Evolutionary conservation across 2,888 invertebrate species (phyloP).

Genomic region (Epistrophe grossulariae): DNA sequence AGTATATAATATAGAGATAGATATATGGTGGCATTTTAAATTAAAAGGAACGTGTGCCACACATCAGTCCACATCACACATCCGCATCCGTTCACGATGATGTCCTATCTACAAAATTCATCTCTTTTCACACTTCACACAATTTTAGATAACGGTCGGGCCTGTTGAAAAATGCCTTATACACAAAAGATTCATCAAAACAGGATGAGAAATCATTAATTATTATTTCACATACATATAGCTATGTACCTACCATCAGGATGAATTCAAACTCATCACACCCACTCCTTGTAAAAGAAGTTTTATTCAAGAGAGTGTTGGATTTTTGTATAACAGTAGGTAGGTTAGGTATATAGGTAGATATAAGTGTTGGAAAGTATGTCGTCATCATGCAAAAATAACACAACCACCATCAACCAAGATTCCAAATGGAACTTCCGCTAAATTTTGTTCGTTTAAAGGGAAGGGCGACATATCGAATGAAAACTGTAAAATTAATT

Average conservation of each 20-base stretch:
- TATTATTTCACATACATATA: conserved; percentile 55
- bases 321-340: conserved; percentile 27
- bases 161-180: conserved; percentile 56
- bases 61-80: conserved; percentile 70
- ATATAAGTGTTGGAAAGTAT: background rate
- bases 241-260: background rate
- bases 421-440: conserved; percentile 73
- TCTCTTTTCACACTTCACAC: conserved; percentile 72
- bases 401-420: conserved; percentile 52
- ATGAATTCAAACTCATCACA: conserved; percentile 47
- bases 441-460: conserved; percentile 11
- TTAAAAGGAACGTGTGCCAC: conserved; percentile 73
- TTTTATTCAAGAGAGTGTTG: background rate
- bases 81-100: conserved; percentile 42
- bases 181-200: conserved; percentile 72
- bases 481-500: conserved; percentile 72
- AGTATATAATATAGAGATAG: no score
- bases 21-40: conserved; percentile 62
- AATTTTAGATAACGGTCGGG: conserved; percentile 40
- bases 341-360: background rate
- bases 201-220: conserved; percentile 74
- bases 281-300: background rate
- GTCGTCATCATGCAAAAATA: conserved; percentile 8
- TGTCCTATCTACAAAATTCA: conserved; percentile 60
- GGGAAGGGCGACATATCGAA: conserved; percentile 62